phyloP scores from a whole-genome alignment of 2,888 invertebrate genomes.

The Parapristionchus giblindavisi region DNA sequence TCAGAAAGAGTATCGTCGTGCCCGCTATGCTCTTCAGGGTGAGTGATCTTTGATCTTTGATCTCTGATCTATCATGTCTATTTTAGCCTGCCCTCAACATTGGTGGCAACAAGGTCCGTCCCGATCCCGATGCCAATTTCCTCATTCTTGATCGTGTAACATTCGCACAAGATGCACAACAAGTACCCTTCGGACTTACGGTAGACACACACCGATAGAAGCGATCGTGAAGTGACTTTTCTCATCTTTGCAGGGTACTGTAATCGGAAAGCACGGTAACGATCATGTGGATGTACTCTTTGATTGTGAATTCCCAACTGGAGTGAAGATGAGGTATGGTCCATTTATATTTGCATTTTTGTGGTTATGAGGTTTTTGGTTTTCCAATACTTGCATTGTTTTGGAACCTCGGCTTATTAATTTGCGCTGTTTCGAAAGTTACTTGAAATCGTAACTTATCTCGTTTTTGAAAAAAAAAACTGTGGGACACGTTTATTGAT shows the following conservation, averaged over 20 bases:
- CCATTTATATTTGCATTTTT: too few species aligned
- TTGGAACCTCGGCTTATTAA: too few species aligned
- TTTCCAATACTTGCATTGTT: too few species aligned
- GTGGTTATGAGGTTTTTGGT: too few species aligned
- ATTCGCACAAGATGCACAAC: slow-evolving; percentile 79
- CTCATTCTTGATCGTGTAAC: slow-evolving; percentile 85
- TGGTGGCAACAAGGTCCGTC: slow-evolving; percentile 71
- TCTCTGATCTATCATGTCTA: neutral
- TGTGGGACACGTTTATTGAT: too few species aligned
- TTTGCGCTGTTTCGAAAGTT: too few species aligned
- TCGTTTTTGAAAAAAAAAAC: too few species aligned
- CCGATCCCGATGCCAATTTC: slow-evolving; percentile 79
- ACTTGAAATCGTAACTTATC: too few species aligned
- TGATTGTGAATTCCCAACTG: slow-evolving; percentile 81
- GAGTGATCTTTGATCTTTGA: slow-evolving; percentile 57
- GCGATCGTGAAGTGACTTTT: neutral
- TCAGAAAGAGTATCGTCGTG: slow-evolving; percentile 30
- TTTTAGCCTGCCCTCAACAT: slow-evolving; percentile 50
- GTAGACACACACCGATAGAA: slow-evolving; percentile 83
- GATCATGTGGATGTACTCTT: slow-evolving; percentile 81
- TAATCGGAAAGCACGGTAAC: slow-evolving; percentile 74
- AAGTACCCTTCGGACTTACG: slow-evolving; percentile 81
- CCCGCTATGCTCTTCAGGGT: slow-evolving; percentile 74
- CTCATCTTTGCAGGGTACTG: slow-evolving; percentile 78
- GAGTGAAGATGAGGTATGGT: slow-evolving; percentile 73